Percentiles rank a stretch among this genome's conserved stretches.
These are phyloP conservation scores for Montipora efflorescens DNA, from an alignment of 64 coral and sea anemone genomes.

Conservation along the genomic window DNA sequence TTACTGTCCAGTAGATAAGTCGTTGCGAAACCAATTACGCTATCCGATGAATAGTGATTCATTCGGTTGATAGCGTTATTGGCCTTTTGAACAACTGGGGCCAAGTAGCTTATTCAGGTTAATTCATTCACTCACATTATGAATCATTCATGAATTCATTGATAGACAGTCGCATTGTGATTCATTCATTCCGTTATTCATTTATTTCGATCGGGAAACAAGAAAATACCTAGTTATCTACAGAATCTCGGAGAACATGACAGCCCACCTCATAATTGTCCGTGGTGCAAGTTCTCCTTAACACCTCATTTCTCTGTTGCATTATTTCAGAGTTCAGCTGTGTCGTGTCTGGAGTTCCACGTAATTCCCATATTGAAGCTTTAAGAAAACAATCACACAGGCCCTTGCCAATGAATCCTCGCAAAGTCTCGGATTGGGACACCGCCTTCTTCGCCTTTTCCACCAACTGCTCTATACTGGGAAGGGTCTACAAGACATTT, in stretches of 20 bases:
- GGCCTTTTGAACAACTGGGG: too few relatives aligned
- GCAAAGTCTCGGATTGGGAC: background rate
- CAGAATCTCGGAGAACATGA: background rate
- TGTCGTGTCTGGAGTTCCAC: background rate
- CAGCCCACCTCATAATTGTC: conserved; percentile 26
- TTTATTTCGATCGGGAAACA: background rate
- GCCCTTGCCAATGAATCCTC: conserved; percentile 13
- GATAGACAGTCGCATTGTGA: background rate
- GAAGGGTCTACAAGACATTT: conserved; percentile 5
- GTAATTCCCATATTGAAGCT: conserved; percentile 16
- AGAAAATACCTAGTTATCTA: background rate
- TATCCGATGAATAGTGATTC: too few relatives aligned
- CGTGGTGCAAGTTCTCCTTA: background rate
- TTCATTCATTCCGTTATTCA: background rate
- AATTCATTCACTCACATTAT: too few relatives aligned
- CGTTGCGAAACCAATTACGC: too few relatives aligned
- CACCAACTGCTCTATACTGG: conserved; percentile 46
- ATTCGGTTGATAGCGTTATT: too few relatives aligned
- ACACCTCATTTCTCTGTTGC: conserved; percentile 6
- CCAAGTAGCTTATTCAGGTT: too few relatives aligned
- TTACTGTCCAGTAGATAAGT: too few relatives aligned
- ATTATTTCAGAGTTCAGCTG: background rate
- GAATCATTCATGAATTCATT: too few relatives aligned
- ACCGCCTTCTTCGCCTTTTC: conserved; percentile 27
- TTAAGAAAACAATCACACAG: conserved; percentile 60